Evolutionary conservation across 1,140 invertebrate species (phyloP).

Genomic region (Cryptotermes secundus): DNA sequence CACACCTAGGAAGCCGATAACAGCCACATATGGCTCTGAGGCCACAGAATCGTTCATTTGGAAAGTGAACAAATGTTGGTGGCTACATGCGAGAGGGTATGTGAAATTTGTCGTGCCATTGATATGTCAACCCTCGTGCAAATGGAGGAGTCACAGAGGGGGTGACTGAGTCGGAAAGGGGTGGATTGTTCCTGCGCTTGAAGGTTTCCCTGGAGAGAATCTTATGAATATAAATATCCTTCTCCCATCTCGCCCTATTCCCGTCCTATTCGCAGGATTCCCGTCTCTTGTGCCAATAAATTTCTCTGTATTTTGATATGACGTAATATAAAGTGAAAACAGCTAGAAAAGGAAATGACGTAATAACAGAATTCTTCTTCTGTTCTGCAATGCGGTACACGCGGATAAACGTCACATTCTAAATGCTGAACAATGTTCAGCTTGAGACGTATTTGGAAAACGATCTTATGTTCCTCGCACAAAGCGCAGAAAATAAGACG

Average conservation of each 20-base stretch:
- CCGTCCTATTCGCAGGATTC: neutral
- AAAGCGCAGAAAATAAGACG: too few relatives aligned
- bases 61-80: neutral
- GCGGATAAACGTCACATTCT: neutral
- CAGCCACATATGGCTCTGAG: neutral
- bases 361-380: neutral
- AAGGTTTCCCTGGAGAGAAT: slow-evolving; percentile 14
- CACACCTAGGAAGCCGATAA: neutral
- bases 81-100: neutral
- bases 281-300: slow-evolving; percentile 15
- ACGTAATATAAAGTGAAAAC: slow-evolving; percentile 7
- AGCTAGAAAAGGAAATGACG: neutral
- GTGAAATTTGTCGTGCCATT: slow-evolving; percentile 16
- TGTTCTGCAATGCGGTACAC: neutral
- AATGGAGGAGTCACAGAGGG: neutral
- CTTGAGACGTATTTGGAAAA: too few relatives aligned
- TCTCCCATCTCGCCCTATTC: neutral
- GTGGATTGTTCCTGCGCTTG: slow-evolving; percentile 16
- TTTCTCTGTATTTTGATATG: neutral
- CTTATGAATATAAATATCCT: slow-evolving; percentile 18
- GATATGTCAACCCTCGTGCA: neutral
- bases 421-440: neutral
- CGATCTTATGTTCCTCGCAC: too few relatives aligned
- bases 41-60: neutral
- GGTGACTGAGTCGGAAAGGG: neutral